phyloP scores from a whole-genome alignment of 2,888 invertebrate species.

The Elysia crispata region DNA sequence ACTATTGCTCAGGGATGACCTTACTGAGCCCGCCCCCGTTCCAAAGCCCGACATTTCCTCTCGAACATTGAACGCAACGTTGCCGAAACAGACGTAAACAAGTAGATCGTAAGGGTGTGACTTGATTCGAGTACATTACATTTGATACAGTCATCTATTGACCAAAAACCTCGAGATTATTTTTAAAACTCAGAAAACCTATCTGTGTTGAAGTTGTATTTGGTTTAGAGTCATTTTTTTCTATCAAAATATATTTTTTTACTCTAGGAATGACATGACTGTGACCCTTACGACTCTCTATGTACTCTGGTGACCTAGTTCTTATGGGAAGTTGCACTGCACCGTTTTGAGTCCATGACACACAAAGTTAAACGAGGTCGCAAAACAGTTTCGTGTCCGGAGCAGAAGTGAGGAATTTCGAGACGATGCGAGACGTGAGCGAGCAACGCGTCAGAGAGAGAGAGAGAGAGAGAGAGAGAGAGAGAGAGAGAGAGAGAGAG shows the following conservation, averaged over 20 bases:
- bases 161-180: too few species aligned
- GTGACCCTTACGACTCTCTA: slow-evolving; percentile 17
- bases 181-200: too few species aligned
- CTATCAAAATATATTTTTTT: too few species aligned
- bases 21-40: slow-evolving; percentile 29
- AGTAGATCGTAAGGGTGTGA: slow-evolving; percentile 43
- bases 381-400: slow-evolving; percentile 46
- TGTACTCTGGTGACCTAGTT: slow-evolving; percentile 39
- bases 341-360: slow-evolving; percentile 32
- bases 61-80: slow-evolving; percentile 16
- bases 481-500: too few species aligned
- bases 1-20: too few species aligned
- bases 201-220: too few species aligned
- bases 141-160: neutral
- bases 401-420: slow-evolving; percentile 18
- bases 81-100: slow-evolving; percentile 47
- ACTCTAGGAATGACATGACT: neutral
- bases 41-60: neutral
- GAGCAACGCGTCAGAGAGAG: neutral
- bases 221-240: too few species aligned
- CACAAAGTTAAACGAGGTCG: slow-evolving; percentile 41
- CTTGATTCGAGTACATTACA: slow-evolving; percentile 11
- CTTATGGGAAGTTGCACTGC: slow-evolving; percentile 30
- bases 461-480: neutral
- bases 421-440: neutral